Evolutionary conservation across 2,113 vertebrate genomes (phyloP).

Genomic region (Empidonax alnorum): DNA sequence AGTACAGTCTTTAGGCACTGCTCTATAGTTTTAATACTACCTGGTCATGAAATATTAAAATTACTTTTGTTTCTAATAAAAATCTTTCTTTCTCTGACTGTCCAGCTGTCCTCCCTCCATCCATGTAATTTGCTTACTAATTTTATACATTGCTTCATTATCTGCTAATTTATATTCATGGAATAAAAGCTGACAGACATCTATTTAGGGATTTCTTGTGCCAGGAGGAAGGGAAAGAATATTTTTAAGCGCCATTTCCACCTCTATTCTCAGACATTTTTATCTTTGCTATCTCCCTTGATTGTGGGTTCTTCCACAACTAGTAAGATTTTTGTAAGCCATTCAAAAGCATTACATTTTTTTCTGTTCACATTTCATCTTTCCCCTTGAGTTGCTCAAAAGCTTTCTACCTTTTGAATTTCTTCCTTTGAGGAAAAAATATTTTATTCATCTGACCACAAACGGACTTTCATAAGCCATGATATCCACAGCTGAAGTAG

Average conservation of each 20-base stretch:
- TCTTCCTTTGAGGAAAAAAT: neutral
- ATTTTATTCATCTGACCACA: neutral
- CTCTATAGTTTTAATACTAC: neutral
- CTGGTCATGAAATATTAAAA: neutral
- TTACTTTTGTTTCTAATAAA: neutral
- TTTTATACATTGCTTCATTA: constrained; percentile 46
- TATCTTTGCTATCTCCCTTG: neutral
- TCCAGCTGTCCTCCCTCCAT: neutral
- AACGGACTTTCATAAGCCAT: neutral
- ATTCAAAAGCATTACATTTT: neutral
- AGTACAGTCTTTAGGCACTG: neutral
- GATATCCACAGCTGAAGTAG: neutral
- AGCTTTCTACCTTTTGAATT: constrained; percentile 20
- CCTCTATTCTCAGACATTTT: constrained; percentile 11
- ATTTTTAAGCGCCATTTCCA: neutral
- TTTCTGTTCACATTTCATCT: constrained; percentile 1
- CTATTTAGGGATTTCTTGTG: constrained; percentile 30
- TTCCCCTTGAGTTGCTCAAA: constrained; percentile 10
- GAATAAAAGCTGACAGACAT: constrained; percentile 29
- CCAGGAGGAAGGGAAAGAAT: neutral
- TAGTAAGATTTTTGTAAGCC: neutral
- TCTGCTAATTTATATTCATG: constrained; percentile 52
- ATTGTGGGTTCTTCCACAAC: neutral
- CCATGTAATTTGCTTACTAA: constrained; percentile 2
- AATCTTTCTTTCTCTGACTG: neutral